Evolutionary conservation across 2,888 invertebrate genomes (phyloP).

Genomic region (Iphiclides podalirius): DNA sequence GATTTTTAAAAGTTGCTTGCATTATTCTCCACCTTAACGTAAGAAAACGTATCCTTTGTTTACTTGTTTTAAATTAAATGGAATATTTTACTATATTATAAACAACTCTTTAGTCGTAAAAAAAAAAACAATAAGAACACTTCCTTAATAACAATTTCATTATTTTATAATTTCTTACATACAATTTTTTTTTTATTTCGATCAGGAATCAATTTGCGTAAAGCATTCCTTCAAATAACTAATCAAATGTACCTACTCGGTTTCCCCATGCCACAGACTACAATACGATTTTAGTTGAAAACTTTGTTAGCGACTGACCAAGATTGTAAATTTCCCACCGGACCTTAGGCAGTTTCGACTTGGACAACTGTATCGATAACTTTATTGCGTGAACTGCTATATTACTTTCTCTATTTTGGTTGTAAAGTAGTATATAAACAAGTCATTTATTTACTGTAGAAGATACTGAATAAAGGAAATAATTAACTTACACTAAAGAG

Average conservation of each 20-base stretch:
- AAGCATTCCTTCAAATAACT: slow-evolving; percentile 38
- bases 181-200: no score
- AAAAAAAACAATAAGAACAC: no score
- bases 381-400: slow-evolving; percentile 48
- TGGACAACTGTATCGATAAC: slow-evolving; percentile 71
- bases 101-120: no score
- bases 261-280: slow-evolving; percentile 59
- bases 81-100: not conserved
- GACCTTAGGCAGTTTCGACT: slow-evolving; percentile 72
- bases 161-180: no score
- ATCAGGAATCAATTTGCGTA: slow-evolving; percentile 7
- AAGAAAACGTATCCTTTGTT: not conserved
- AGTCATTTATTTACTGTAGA: no score
- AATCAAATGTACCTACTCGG: slow-evolving; percentile 64
- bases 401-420: slow-evolving; percentile 2
- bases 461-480: no score
- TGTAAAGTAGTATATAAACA: not conserved
- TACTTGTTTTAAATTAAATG: not conserved
- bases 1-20: slow-evolving; percentile 3
- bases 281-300: slow-evolving; percentile 77
- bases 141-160: no score
- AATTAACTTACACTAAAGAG: no score
- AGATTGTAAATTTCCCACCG: slow-evolving; percentile 76
- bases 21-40: slow-evolving; percentile 6
- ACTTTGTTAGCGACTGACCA: slow-evolving; percentile 76